Conservation (phyloP, 2,888 invertebrate genomes). For the Eubasilissa splendida region DNA sequence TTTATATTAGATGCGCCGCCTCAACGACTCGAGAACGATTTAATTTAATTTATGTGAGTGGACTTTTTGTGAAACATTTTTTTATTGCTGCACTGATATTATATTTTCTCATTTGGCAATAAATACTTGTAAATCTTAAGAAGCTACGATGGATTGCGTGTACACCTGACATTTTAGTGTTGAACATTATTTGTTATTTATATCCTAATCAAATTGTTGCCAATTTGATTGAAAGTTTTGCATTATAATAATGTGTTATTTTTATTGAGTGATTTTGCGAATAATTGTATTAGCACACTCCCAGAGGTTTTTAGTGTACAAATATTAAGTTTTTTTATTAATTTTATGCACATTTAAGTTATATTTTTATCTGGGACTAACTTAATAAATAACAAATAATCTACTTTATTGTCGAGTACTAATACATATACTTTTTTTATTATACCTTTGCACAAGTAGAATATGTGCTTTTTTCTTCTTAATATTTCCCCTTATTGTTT, state of each 20-base stretch:
- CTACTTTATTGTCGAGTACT: background rate
- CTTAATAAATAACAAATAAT: slow-evolving; percentile 9
- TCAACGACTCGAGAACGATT: no score
- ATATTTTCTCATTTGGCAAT: background rate
- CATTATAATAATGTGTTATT: slow-evolving; percentile 44
- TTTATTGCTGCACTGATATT: background rate
- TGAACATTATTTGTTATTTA: slow-evolving; percentile 32
- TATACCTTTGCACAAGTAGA: no score
- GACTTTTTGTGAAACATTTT: slow-evolving; percentile 1
- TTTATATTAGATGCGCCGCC: slow-evolving; percentile 17
- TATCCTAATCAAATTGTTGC: slow-evolving; percentile 33
- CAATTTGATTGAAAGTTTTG: slow-evolving; percentile 34
- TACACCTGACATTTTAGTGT: background rate
- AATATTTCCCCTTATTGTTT: no score
- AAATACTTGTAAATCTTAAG: no score
- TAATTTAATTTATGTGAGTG: background rate
- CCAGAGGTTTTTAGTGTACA: slow-evolving; percentile 28
- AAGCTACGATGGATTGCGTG: no score
- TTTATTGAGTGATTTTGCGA: slow-evolving; percentile 28
- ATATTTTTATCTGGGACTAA: background rate
- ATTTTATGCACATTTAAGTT: slow-evolving; percentile 33
- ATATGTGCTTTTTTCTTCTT: no score
- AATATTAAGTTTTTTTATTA: slow-evolving; percentile 37
- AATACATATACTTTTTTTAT: no score
- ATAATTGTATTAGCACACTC: slow-evolving; percentile 24